Base-by-base conservation (phyloP, 2,113 vertebrate genomes). In the Seriola aureovittata region DNA sequence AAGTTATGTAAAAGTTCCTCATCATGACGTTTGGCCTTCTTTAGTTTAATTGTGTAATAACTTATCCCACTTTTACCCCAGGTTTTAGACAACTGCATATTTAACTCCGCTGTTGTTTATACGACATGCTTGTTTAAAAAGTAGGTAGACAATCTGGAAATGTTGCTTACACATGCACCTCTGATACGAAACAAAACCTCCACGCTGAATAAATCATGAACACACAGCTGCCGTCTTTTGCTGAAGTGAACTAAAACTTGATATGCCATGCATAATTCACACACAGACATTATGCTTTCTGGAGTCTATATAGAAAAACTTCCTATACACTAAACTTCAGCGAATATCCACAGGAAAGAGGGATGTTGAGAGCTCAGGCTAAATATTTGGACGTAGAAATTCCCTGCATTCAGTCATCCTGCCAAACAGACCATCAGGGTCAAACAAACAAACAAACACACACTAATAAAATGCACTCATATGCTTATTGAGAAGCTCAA, bases 231-330 rank as follows among this genome's bases (percentile, higher is more conserved):
- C 73, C 75, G 86, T 71, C 81, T 88, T 89, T 81, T 78, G 69
- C 84, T 74, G 57, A 88, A 89, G 82, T 81, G 68, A 86, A 66
- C 88, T 69, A 84, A 92, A 93, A 95, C 92, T 82, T 73, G 92
- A 95, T 93, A 92, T 29, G 38, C 40, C 69, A 86, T 95, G 77
- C 73, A 95, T 95, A 90, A 95, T 95, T 94, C 64, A 95, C 68
- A 79, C 38, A 4, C 64, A 72, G 52, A 65, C 75, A 59, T 69
- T 80, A 74, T 60, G 65, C 63, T 85, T 84, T 86, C 70, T 75
- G 62, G 76, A 63, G 34, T 71, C 64, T 52, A 58, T 78, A 64
- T 23, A 50, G 36, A 71, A 34, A 68, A 52, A 8, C 42, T 73
- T 48, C 81, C 23, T 29, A 9, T 32, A 38, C 34, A 3, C 19